Base-by-base conservation (phyloP, 2,797 vertebrate genomes). In the Champsocephalus gunnari region DNA sequence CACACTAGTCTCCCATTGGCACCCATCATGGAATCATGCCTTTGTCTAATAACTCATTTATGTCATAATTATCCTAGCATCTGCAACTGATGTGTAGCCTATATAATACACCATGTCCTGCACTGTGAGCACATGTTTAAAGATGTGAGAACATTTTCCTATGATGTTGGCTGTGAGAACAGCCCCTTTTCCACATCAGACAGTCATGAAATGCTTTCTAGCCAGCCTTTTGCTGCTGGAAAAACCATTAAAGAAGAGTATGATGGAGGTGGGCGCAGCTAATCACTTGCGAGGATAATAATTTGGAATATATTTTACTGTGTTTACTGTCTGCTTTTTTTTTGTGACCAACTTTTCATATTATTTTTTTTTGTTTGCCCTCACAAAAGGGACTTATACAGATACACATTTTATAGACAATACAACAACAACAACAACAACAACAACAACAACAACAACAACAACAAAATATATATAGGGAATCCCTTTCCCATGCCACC, bases 221-320 rank as follows among this genome's bases (percentile, higher is more conserved):
- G 13, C 13, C 38, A 12, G 58, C 12, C 2, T 9, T 60, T 14
- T 54, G 54, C 49, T 49, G 45, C 48, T 57, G 51, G 34, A 55
- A 21, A 17, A 34, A 44, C 10, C 19, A 38, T 56, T 38, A 76
- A 58, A 58, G 54, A 65, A 67, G 44, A 4, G 17, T 45, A 55
- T 8, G 57, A 4, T 17, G 32, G 17, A 16, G 41, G 47, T 14
- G 41, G 50, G 51, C 28, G 47, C 66, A 61, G 53, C 43, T 75
- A 47, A 75, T 72, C 43, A 61, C 60, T 73, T 73, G 48, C 47
- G 65, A 71, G 58, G 11, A n/a, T 58, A 59, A 69, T 73, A 56
- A 24, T 9, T 45, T 67, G 51, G 47, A 66, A 50, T 43, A 7
- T 17, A 6, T 60, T 70, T 60, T 53, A 28, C 49, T 61, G 43